Evolutionary conservation across 2,888 invertebrate genomes (phyloP).

Genomic region (Labia minor): DNA sequence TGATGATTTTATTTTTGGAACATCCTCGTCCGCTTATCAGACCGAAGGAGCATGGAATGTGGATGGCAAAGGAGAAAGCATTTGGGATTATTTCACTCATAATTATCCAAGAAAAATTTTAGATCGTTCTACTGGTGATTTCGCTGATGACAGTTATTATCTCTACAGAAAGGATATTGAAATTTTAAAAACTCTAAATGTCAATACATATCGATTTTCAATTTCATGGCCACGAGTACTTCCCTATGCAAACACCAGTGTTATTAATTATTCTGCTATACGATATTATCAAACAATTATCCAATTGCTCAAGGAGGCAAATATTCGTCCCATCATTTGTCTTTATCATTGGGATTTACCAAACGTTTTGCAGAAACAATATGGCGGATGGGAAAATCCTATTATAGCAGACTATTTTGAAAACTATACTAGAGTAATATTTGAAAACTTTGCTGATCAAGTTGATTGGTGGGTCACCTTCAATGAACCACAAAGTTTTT

Average conservation of each 20-base stretch:
- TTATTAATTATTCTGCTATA: not conserved
- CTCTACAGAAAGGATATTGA: not conserved
- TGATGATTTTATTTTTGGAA: not conserved
- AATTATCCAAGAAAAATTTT: not conserved
- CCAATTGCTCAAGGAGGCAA: not conserved
- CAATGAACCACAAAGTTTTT: slow-evolving; percentile 57
- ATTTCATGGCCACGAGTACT: not conserved
- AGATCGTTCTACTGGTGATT: not conserved
- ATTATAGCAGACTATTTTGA: not conserved
- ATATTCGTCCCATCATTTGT: not conserved
- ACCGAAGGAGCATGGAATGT: slow-evolving; percentile 31
- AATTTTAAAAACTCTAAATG: not conserved
- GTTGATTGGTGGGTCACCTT: slow-evolving; percentile 63
- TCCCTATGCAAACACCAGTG: not conserved
- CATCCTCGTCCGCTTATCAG: slow-evolving; percentile 17
- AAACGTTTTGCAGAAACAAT: not conserved
- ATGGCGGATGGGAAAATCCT: not conserved
- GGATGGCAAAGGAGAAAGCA: not conserved
- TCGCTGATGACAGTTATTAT: not conserved
- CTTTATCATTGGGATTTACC: not conserved
- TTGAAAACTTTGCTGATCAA: slow-evolving; percentile 22
- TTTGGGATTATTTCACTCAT: not conserved
- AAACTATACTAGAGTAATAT: not conserved
- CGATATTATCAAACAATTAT: not conserved
- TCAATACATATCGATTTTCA: not conserved